Evolutionary conservation across 2,888 invertebrate species (phyloP).

Genomic region (Prosopocoilus inquinatus): DNA sequence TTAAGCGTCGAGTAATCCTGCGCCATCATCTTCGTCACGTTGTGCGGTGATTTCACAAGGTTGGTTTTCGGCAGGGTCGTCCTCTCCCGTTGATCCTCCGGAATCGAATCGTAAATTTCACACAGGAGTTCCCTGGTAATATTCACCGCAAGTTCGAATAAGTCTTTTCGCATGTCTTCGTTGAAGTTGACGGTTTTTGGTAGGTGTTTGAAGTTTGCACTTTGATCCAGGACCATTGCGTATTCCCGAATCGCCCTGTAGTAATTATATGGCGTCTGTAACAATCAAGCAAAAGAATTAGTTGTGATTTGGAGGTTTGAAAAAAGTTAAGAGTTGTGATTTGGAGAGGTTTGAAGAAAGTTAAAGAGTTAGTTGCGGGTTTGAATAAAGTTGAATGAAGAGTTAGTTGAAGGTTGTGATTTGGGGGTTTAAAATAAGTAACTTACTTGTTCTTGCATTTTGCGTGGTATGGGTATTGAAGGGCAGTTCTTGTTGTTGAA

Average conservation of each 20-base stretch:
- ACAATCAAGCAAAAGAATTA: too few relatives aligned
- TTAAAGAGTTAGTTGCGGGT: too few relatives aligned
- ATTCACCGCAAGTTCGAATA: slow-evolving; percentile 49
- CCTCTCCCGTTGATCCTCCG: slow-evolving; percentile 45
- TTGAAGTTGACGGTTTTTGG: slow-evolving; percentile 38
- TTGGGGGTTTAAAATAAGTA: too few relatives aligned
- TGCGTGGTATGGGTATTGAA: too few relatives aligned
- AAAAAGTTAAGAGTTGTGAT: too few relatives aligned
- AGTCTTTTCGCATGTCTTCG: slow-evolving; percentile 46
- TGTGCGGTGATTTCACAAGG: neutral
- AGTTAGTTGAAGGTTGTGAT: too few relatives aligned
- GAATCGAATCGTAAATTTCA: slow-evolving; percentile 54
- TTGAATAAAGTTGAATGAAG: too few relatives aligned
- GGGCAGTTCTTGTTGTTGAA: too few relatives aligned
- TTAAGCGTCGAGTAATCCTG: slow-evolving; percentile 5
- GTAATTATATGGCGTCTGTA: neutral
- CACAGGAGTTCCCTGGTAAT: slow-evolving; percentile 55
- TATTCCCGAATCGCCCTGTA: neutral
- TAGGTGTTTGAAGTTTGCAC: slow-evolving; percentile 45
- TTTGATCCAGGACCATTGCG: neutral
- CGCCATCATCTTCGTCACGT: slow-evolving; percentile 3
- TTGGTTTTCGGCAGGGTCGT: slow-evolving; percentile 28
- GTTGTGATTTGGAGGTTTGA: too few relatives aligned
- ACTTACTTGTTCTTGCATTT: too few relatives aligned
- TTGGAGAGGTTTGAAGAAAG: too few relatives aligned